Evolutionary conservation across 2,888 invertebrate species (phyloP).

Genomic region (Emmelina monodactyla): DNA sequence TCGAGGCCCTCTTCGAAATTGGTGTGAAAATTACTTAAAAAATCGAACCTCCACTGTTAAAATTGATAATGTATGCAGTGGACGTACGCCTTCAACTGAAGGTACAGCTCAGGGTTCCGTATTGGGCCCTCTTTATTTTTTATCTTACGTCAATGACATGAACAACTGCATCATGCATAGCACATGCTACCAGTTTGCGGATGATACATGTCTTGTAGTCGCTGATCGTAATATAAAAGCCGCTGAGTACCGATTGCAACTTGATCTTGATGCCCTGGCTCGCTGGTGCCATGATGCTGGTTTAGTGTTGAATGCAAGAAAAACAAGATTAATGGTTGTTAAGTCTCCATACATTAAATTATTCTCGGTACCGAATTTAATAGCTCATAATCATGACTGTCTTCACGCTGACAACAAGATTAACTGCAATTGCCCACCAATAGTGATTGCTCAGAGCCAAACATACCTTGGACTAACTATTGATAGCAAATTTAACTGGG

Average conservation of each 20-base stretch:
- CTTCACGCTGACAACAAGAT: not conserved
- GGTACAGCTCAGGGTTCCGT: conserved; percentile 11
- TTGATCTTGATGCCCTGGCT: conserved; percentile 6
- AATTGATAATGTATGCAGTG: not conserved
- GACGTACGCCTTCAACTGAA: not conserved
- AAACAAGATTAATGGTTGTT: conserved; percentile 13
- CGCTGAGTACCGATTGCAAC: no score
- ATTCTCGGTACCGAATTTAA: not conserved
- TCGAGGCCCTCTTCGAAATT: conserved; percentile 4
- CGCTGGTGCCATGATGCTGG: conserved; percentile 12
- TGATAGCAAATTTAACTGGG: not conserved
- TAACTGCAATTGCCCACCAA: no score
- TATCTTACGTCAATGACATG: conserved; percentile 14
- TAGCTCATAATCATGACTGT: conserved; percentile 10
- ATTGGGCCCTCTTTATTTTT: conserved; percentile 5
- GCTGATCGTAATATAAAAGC: conserved; percentile 7
- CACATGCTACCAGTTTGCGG: conserved; percentile 14
- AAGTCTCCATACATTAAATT: conserved; percentile 7
- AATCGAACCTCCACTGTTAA: conserved; percentile 2
- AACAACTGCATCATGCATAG: conserved; percentile 6
- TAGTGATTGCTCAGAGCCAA: not conserved
- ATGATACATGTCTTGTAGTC: conserved; percentile 13
- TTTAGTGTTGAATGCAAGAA: conserved; percentile 9
- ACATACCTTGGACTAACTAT: not conserved
- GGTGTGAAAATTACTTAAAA: conserved; percentile 10